Evolutionary conservation across 1,140 invertebrate species (phyloP).

Genomic region (Drosophila obscura): DNA sequence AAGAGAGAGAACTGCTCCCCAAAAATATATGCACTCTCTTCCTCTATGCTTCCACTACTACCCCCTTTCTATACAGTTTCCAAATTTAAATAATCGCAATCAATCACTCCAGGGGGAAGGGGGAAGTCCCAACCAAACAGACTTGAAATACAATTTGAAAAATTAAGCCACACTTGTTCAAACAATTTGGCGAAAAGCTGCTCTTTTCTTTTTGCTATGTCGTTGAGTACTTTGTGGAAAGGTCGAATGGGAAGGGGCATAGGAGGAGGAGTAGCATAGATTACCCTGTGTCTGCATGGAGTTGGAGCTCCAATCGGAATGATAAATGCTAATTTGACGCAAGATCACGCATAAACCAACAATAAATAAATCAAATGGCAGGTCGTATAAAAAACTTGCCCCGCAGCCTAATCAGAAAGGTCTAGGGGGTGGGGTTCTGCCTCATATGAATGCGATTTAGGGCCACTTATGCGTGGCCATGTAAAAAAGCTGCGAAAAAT

Average conservation of each 20-base stretch:
- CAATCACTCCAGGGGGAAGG: conserved; percentile 51
- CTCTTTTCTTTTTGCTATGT: background rate
- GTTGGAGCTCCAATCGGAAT: conserved; percentile 53
- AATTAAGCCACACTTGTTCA: conserved; percentile 77
- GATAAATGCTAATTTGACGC: conserved; percentile 83
- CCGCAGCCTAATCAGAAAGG: background rate
- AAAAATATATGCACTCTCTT: conserved; percentile 8
- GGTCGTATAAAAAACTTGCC: conserved; percentile 74
- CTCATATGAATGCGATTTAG: conserved; percentile 83
- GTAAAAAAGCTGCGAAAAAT: conserved; percentile 70
- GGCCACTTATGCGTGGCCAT: conserved; percentile 82
- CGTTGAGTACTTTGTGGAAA: conserved; percentile 27
- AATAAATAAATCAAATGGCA: conserved; percentile 82
- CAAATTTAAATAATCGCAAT: conserved; percentile 74
- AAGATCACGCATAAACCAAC: conserved; percentile 83
- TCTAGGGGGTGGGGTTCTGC: background rate
- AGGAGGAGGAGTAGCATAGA: too few species aligned
- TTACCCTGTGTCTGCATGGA: conserved; percentile 1
- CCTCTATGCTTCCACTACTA: conserved; percentile 7
- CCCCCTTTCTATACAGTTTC: conserved; percentile 10
- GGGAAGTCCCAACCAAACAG: background rate
- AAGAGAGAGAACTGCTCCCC: background rate
- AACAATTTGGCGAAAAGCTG: conserved; percentile 61
- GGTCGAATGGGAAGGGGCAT: background rate
- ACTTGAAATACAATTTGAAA: conserved; percentile 60